A percentile compares a stretch with the other conserved stretches of the same genome.
Conservation (phyloP, 2,113 vertebrate species). For the Clupea harengus region DNA sequence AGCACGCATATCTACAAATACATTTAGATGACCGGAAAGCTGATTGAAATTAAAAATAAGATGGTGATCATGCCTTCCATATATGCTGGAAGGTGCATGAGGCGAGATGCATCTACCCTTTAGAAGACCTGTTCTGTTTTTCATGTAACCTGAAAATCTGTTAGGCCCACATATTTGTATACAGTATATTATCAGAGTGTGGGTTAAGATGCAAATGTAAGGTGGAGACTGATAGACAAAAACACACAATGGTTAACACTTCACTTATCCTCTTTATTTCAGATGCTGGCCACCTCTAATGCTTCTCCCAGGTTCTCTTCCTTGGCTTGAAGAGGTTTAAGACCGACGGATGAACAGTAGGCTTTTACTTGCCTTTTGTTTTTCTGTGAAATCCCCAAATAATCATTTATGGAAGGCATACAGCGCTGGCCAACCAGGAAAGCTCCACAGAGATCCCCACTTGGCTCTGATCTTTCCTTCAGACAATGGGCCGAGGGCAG, state of each 20-base stretch:
- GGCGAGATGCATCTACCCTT: too few species aligned
- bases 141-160: not conserved
- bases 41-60: not conserved
- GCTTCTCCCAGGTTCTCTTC: not conserved
- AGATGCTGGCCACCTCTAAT: not conserved
- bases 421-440: not conserved
- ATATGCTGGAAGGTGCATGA: not conserved
- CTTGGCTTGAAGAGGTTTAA: not conserved
- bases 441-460: not conserved
- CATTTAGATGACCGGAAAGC: not conserved
- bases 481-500: not conserved
- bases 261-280: not conserved
- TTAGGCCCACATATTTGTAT: too few species aligned
- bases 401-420: not conserved
- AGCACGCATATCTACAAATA: not conserved
- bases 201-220: not conserved
- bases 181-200: too few species aligned
- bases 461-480: slow-evolving; percentile 2
- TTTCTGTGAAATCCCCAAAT: not conserved
- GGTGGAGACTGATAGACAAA: not conserved
- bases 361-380: not conserved
- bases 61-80: not conserved
- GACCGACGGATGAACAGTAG: not conserved
- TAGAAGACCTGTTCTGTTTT: not conserved
- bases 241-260: not conserved